Base-by-base conservation (phyloP, 37 sponge, comb jelly and placozoan species). In the Amphimedon queenslandica region DNA sequence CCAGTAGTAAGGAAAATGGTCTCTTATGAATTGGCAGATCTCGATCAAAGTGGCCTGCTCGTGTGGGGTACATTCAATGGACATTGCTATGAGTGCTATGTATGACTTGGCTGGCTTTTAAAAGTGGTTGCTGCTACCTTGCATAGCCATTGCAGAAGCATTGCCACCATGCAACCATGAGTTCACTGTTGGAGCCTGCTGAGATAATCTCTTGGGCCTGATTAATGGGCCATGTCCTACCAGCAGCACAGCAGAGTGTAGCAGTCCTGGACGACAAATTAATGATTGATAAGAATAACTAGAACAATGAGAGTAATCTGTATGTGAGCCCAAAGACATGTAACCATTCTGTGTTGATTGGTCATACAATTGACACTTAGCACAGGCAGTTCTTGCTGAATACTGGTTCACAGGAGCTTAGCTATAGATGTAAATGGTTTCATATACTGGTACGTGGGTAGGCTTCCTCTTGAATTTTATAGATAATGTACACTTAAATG, bases 21-120 rank as follows among this genome's bases (percentile, higher is more conserved):
- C n/a, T 53, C 86, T 67, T 38, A 96, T 96, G 71, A 84, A 92
- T 25, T 82, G 78, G 69, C 94, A 96, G 28, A 96, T 96, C 68
- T 92, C 86, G 13, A 83, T 86, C 69, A 96, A 66, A 13, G 96
- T 96, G 2, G 90, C 82, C 63, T 77, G 77, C 64, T 86, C 92
- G 35, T 67, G 72, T 3, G 60, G 71, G 29, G 84, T 67, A 55
- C 67, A 76, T 55, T 92, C 77, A 34, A 96, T 92, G 1, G 96
- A 93, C 93, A 96, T 88, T 21, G 93, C 80, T 37, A 96, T 96
- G 51, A 96, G 82, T 5, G 96, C 96, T 28, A 96, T 96, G 76
- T 96, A 96, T 37, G 96, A 96, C 73, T 72, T 89, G 30, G 96
- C 90, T 34, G 96, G 93, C 77, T 96, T 96, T 10, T 80, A 69